Base-by-base conservation (phyloP, 2,888 invertebrate species). In the Cryptops parisi region DNA sequence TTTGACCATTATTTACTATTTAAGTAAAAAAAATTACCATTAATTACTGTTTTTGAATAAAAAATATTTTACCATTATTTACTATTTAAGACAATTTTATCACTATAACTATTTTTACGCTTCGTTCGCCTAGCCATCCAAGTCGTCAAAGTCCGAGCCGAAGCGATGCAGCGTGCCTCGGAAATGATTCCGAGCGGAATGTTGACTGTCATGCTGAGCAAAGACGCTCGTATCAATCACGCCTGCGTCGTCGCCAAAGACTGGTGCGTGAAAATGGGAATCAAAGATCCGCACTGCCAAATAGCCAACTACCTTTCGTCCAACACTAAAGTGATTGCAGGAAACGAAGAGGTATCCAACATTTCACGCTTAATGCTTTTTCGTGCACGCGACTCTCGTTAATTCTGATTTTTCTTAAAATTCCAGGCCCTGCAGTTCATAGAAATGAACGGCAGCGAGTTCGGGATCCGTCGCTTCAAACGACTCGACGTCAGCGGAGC, bases 141-240 rank as follows among this genome's bases (percentile, higher is more conserved):
- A 61, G 68, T 93, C 51, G 81, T 85, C 5, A 82, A 84, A 69
- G 73, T 88, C 33, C 76, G 96, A 60, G 84, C 82, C 0, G 81
- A 84, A 63, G 88, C 88, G 0, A 94, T 96, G 94, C 84, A 87
- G 67, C 70, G 78, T 44, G 90, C 90, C 2, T 80, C 88, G 43
- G 81, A 85, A 60, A 71, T 72, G 58, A 72, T 75, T 17, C 72
- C 78, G 3, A 82, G 89, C 60, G 89, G 86, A 52, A 87, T 94
- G 93, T 76, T 87, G 56, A 81, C 83, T 0, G 79, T 88, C 47
- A 74, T 84, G 60, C 80, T 81, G 61, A 76, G 78, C 26, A 78
- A 85, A 0, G 78, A 80, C 15, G 50, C 45, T 15, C 45, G 44
- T 15, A 41, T 56, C 43, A 47, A 47, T 41, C 52, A 56, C 19